Percentiles rank a stretch among this genome's conserved stretches.
phyloP scores from a whole-genome alignment of 2,797 vertebrate species.

The Helicolenus hilgendorfi region DNA sequence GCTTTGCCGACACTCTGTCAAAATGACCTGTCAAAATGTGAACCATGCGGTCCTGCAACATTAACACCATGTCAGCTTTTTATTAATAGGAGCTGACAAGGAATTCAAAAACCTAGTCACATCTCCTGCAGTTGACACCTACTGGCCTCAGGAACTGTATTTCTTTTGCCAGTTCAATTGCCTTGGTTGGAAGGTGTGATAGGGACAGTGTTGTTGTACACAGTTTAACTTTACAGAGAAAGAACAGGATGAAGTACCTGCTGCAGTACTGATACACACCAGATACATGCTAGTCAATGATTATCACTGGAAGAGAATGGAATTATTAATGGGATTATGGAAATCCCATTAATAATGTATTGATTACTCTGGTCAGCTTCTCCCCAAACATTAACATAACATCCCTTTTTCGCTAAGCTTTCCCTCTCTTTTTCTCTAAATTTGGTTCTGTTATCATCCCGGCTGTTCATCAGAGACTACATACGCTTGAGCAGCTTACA shows the following conservation, averaged over 20 bases:
- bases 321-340: neutral
- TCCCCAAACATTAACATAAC: neutral
- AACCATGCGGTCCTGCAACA: neutral
- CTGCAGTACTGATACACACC: neutral
- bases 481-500: neutral
- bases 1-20: neutral
- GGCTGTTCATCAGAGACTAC: neutral
- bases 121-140: neutral
- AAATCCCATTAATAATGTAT: neutral
- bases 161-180: neutral
- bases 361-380: neutral
- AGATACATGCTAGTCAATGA: neutral
- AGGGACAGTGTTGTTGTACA: neutral
- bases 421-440: neutral
- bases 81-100: neutral
- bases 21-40: neutral
- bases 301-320: neutral
- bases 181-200: neutral
- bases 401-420: too few species aligned
- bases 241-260: neutral
- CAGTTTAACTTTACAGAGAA: neutral
- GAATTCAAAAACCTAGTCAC: neutral
- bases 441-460: neutral
- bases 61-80: neutral
- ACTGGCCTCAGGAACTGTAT: neutral